Conservation (phyloP, 1,140 invertebrate genomes). For the Tigriopus japonicus region DNA sequence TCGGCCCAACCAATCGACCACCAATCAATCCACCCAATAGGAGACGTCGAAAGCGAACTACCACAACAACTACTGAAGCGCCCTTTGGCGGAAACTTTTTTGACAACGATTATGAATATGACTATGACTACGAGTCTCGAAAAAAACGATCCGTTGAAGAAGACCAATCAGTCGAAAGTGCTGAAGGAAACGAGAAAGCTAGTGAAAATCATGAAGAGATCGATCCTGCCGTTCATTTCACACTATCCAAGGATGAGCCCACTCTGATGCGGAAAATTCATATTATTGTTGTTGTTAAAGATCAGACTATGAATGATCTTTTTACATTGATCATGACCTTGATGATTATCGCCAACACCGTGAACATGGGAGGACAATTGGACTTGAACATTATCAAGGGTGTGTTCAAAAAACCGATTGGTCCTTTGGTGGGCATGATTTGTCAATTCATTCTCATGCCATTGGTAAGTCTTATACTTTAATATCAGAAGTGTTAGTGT, state of each 20-base stretch:
- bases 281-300: neutral
- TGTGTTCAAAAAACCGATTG: conserved; percentile 23
- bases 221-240: too few relatives aligned
- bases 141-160: neutral
- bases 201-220: neutral
- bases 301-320: neutral
- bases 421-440: conserved; percentile 24
- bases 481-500: too few relatives aligned
- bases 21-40: too few relatives aligned
- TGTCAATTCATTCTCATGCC: conserved; percentile 30
- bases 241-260: too few relatives aligned
- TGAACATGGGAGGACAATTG: conserved; percentile 27
- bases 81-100: too few relatives aligned
- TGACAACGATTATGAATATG: too few relatives aligned
- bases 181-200: neutral
- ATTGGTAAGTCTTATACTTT: conserved; percentile 21
- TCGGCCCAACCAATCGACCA: too few relatives aligned
- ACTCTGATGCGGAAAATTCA: neutral
- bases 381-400: conserved; percentile 24
- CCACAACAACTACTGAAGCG: too few relatives aligned
- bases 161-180: neutral
- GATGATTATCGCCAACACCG: neutral
- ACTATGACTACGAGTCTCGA: too few relatives aligned
- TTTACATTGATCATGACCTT: neutral
- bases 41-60: too few relatives aligned